A percentile compares a stretch with the other conserved stretches of the same genome.
Conservation (phyloP, 2,797 vertebrate species). For the Pogoniulus pusillus region DNA sequence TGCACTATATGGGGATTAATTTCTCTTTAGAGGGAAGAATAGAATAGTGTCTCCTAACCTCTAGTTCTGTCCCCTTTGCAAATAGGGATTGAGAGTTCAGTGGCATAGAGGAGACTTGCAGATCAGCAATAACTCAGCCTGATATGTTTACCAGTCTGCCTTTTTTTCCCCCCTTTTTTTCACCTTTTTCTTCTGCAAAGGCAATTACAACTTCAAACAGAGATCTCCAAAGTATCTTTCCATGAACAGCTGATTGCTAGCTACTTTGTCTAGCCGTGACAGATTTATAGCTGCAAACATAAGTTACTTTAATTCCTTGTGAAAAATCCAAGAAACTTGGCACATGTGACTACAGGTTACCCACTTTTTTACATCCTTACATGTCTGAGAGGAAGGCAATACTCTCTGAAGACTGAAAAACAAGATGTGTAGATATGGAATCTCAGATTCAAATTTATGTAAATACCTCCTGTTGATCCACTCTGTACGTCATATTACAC, state of each 20-base stretch:
- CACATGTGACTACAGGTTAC: not conserved
- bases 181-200: not conserved
- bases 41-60: not conserved
- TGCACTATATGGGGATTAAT: not conserved
- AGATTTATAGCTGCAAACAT: not conserved
- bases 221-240: not conserved
- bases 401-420: not conserved
- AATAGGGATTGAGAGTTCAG: not conserved
- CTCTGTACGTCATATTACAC: rapidly evolving
- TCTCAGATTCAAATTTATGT: not conserved
- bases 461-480: not conserved
- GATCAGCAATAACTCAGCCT: not conserved
- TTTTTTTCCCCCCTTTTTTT: not conserved
- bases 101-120: not conserved
- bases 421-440: not conserved
- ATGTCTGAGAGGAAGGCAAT: not conserved
- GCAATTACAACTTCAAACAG: not conserved
- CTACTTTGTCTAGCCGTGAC: not conserved
- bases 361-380: not conserved
- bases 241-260: not conserved
- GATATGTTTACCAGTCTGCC: not conserved
- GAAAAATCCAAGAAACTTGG: not conserved
- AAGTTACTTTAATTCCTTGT: not conserved
- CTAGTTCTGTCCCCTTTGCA: not conserved
- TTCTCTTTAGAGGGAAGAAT: not conserved